phyloP scores from a whole-genome alignment of 2,888 invertebrate genomes.

The Neoitamus cyanurus region DNA sequence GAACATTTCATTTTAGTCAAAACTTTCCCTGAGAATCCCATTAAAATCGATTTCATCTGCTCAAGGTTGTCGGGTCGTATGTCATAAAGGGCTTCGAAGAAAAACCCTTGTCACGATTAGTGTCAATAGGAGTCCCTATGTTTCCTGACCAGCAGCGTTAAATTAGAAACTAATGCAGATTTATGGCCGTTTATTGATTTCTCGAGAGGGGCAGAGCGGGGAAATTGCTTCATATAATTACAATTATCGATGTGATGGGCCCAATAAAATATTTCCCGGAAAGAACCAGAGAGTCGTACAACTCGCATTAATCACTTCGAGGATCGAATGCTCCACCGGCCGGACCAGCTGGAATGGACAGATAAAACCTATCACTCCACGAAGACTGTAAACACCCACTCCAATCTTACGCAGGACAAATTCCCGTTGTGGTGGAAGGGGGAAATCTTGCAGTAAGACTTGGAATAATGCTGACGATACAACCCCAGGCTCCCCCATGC shows the following conservation, averaged over 20 bases:
- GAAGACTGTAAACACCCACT: constrained; percentile 1
- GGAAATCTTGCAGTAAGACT: background rate
- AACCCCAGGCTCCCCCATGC: background rate
- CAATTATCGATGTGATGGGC: background rate
- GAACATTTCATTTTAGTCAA: background rate
- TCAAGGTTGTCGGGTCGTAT: background rate
- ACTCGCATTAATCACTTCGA: background rate
- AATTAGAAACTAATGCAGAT: constrained; percentile 15
- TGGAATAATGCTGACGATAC: background rate
- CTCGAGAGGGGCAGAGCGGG: background rate
- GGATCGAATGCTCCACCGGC: background rate
- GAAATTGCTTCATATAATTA: background rate
- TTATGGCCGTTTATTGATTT: background rate
- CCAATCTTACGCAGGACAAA: background rate
- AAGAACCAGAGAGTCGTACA: background rate
- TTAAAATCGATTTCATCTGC: background rate
- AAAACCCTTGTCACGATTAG: background rate
- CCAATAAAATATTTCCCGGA: background rate
- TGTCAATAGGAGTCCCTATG: background rate
- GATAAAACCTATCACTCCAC: background rate
- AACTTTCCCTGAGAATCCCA: background rate
- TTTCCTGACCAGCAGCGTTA: background rate
- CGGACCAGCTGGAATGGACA: background rate
- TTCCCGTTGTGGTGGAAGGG: background rate
- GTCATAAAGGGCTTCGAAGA: background rate